Conservation (phyloP, 1,140 invertebrate species). For the Bactericera cockerelli region DNA sequence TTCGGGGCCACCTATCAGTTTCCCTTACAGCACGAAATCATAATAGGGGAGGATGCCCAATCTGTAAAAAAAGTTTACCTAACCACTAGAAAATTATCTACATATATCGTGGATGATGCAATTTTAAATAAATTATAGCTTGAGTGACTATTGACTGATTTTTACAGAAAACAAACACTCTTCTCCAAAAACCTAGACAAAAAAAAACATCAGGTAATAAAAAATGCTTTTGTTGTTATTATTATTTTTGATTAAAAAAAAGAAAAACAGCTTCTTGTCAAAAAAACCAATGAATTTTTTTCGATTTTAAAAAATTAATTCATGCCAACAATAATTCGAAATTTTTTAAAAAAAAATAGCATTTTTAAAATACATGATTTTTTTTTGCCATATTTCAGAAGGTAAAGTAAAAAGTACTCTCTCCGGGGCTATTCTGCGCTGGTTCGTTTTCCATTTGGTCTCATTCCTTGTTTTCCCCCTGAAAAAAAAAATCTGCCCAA, state of each 20-base stretch:
- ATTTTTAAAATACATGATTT: too few species aligned
- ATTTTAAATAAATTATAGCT: constrained; percentile 3
- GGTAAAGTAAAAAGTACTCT: constrained; percentile 69
- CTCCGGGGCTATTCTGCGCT: constrained; percentile 62
- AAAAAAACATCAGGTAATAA: neutral
- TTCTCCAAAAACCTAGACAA: neutral
- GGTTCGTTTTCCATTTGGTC: constrained; percentile 71
- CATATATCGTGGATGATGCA: too few species aligned
- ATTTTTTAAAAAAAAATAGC: constrained; percentile 9
- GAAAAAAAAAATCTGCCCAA: constrained; percentile 64
- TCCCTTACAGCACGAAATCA: constrained; percentile 38
- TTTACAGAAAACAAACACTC: neutral
- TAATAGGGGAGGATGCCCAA: constrained; percentile 61
- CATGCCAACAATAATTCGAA: constrained; percentile 12
- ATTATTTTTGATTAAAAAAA: neutral
- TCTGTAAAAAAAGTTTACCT: constrained; percentile 55
- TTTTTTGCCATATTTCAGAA: constrained; percentile 29
- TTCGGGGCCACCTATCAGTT: constrained; percentile 22
- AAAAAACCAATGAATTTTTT: neutral
- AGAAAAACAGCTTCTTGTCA: constrained; percentile 4
- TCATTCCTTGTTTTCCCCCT: constrained; percentile 62
- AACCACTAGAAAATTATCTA: too few species aligned
- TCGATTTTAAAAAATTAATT: neutral
- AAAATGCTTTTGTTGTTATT: neutral
- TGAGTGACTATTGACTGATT: neutral